These are phyloP conservation scores for Beris chalybata DNA, from an alignment of 2,888 invertebrate genomes.

Conservation along the genomic window DNA sequence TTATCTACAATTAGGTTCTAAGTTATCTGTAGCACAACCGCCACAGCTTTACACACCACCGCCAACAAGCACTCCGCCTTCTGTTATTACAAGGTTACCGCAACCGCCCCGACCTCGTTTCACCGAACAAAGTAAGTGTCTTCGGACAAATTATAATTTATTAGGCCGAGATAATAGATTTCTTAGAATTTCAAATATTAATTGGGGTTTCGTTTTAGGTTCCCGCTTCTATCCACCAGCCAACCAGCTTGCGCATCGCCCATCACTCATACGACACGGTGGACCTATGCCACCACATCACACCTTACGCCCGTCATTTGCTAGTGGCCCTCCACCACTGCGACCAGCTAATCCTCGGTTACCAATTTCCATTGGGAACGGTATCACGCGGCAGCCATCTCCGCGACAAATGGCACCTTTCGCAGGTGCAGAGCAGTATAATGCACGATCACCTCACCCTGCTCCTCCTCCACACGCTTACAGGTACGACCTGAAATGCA, in stretches of 20 bases:
- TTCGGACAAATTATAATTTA: constrained; percentile 44
- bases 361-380: constrained; percentile 21
- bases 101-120: constrained; percentile 47
- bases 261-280: constrained; percentile 26
- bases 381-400: constrained; percentile 20
- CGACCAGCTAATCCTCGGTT: constrained; percentile 31
- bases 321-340: constrained; percentile 50
- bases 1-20: constrained; percentile 13
- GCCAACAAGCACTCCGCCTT: constrained; percentile 55
- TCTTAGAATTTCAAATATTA: too few species aligned
- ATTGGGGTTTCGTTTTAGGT: constrained; percentile 15
- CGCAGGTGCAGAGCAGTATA: constrained; percentile 31
- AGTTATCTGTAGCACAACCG: constrained; percentile 56
- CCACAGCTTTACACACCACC: constrained; percentile 60
- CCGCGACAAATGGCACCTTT: constrained; percentile 27
- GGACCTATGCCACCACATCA: constrained; percentile 40
- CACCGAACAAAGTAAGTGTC: constrained; percentile 34
- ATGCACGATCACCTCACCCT: constrained; percentile 43
- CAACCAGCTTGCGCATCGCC: constrained; percentile 35
- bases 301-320: constrained; percentile 49
- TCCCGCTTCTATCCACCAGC: constrained; percentile 36
- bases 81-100: constrained; percentile 67
- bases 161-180: background rate
- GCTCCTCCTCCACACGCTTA: constrained; percentile 49
- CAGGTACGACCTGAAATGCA: constrained; percentile 11